phyloP scores from a whole-genome alignment of 23 tunicate species.

The Halocynthia roretzi region DNA sequence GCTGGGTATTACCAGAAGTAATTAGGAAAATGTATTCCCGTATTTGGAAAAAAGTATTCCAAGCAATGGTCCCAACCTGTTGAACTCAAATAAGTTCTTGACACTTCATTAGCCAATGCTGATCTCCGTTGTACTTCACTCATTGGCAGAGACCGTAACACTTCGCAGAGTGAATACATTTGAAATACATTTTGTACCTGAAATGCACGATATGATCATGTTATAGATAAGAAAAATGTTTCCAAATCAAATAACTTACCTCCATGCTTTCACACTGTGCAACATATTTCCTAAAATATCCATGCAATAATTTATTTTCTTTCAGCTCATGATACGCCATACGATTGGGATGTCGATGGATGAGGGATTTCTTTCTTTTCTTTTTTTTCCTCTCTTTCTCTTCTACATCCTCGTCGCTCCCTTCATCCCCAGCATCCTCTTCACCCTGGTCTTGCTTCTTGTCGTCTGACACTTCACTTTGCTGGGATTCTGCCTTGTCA shows the following conservation, averaged over 20 bases:
- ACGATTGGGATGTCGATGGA: constrained; percentile 56
- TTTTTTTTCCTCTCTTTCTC: constrained; percentile 36
- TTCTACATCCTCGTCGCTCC: constrained; percentile 24
- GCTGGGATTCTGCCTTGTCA: constrained; percentile 16
- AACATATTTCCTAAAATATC: constrained; percentile 64
- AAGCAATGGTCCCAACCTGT: constrained; percentile 29
- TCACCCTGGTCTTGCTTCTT: constrained; percentile 20
- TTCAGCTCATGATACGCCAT: constrained; percentile 65
- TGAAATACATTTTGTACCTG: constrained; percentile 79
- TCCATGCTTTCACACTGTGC: constrained; percentile 89
- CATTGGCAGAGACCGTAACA: constrained; percentile 32
- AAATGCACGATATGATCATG: not conserved
- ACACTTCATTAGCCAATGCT: constrained; percentile 45
- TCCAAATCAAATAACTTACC: constrained; percentile 15
- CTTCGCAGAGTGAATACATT: constrained; percentile 73
- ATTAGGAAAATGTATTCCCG: no score
- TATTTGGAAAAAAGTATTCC: not conserved
- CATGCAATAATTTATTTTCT: constrained; percentile 53
- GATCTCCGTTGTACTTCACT: constrained; percentile 39
- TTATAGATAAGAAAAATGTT: not conserved
- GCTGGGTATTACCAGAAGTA: no score
- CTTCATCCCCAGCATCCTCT: constrained; percentile 42
- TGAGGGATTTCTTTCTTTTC: constrained; percentile 58
- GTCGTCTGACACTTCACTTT: constrained; percentile 2
- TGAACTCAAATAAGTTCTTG: constrained; percentile 54